Base-by-base conservation (phyloP, 92 coral and sea anemone genomes). In the Phymanthus crucifer region DNA sequence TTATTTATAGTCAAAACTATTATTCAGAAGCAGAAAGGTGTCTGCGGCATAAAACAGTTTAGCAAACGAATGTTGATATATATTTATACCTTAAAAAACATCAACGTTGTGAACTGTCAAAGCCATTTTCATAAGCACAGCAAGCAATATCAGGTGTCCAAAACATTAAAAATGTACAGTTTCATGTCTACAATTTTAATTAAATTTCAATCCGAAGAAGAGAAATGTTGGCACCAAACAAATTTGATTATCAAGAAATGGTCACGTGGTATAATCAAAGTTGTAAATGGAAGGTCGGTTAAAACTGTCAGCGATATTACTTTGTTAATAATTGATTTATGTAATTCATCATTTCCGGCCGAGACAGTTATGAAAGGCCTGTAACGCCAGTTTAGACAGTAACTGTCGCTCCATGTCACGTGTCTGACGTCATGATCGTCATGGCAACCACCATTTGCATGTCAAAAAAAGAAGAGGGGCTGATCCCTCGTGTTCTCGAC, bases 301-400 rank as follows among this genome's bases (percentile, higher is more conserved):
- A 23, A 23, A 54, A 54, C 27, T 54, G 64, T 54, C 27, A 19
- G 5, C 27, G n/a, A 21, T 54, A 61, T 61, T 61, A 61, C 35
- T 61, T 61, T 61, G 33, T 61, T n/a, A 24, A 61, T 61, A 61
- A 61, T 27, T 61, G 68, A 61, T 27, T 61, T 61, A 12, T 24
- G 68, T 61, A 61, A 29, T 61, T 61, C 68, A 61, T 26, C 68
- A 61, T 61, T 61, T 61, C 68, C 68, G 68, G 68, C 32, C 10
- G 17, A 61, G 68, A 61, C 68, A 54, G 1, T 18, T 18, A 10
- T 27, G 7, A 26, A 61, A 61, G 23, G 29, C 34, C 68, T 27
- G 68, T 57, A 57, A 57, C 66, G 66, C 66, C 32, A 17, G 43
- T 24, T 19, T 12, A 61, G 68, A 61, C 35, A 61, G 68, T 26